phyloP scores from a whole-genome alignment of 92 coral and sea anemone genomes.

The Palythoa grandiflora region DNA sequence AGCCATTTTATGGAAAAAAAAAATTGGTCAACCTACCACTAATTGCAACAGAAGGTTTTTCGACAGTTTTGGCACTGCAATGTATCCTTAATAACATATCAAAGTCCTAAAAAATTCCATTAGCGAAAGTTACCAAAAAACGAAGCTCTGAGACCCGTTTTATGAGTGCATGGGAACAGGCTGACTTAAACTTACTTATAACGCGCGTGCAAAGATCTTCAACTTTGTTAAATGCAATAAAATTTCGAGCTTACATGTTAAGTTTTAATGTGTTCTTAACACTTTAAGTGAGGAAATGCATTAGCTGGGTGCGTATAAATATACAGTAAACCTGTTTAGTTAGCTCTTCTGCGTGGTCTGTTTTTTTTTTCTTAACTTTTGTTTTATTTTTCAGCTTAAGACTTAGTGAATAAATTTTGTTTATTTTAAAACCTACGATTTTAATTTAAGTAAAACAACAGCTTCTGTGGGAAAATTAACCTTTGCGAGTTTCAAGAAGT shows the following conservation, averaged over 20 bases:
- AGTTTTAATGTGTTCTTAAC: neutral
- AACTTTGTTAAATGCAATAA: neutral
- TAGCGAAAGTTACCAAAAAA: constrained; percentile 7
- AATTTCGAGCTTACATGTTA: neutral
- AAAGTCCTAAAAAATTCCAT: constrained; percentile 58
- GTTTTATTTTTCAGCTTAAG: neutral
- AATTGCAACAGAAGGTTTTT: constrained; percentile 2
- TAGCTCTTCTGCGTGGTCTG: neutral
- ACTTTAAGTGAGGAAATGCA: neutral
- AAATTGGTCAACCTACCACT: too few species aligned
- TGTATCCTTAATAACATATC: constrained; percentile 53
- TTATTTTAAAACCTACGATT: neutral
- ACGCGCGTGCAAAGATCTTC: neutral
- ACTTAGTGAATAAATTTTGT: neutral
- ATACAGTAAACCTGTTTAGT: neutral
- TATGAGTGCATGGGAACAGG: constrained; percentile 48
- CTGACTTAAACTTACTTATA: neutral
- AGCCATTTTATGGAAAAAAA: constrained; percentile 46
- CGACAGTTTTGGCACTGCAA: constrained; percentile 52
- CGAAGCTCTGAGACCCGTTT: too few species aligned
- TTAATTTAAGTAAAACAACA: neutral
- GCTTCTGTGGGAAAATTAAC: constrained; percentile 1
- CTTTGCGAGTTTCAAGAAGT: constrained; percentile 29
- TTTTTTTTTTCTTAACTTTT: too few species aligned
- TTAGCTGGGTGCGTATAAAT: neutral